phyloP scores from a whole-genome alignment of 2,888 invertebrate species.

The Eupithecia inturbata region DNA sequence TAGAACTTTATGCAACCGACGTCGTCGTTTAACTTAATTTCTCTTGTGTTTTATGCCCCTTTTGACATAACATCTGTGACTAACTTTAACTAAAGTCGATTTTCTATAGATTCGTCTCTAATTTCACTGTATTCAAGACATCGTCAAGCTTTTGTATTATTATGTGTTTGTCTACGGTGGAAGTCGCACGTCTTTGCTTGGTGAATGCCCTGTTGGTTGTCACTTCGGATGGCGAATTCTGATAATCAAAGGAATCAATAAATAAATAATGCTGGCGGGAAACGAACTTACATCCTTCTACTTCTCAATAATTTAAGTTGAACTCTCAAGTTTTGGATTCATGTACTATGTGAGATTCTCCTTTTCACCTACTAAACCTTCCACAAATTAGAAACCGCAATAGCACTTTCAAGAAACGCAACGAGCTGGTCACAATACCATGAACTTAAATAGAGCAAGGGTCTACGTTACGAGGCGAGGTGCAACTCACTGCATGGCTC shows the following conservation, averaged over 20 bases:
- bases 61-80: conserved; percentile 16
- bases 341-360: neutral
- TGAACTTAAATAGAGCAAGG: conserved; percentile 17
- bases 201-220: neutral
- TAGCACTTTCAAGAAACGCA: neutral
- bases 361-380: neutral
- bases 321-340: neutral
- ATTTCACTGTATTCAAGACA: conserved; percentile 12
- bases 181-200: neutral
- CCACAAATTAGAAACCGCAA: neutral
- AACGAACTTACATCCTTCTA: neutral
- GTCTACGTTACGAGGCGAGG: conserved; percentile 42
- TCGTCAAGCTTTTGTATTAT: conserved; percentile 11
- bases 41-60: neutral
- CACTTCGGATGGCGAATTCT: neutral
- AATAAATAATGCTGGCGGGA: neutral
- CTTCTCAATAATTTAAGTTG: neutral
- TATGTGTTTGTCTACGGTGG: conserved; percentile 14
- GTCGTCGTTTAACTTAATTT: neutral
- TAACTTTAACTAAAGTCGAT: conserved; percentile 11
- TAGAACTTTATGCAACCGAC: neutral
- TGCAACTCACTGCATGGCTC: conserved; percentile 43
- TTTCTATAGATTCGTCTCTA: conserved; percentile 14
- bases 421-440: neutral
- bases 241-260: neutral